Evolutionary conservation across 2,888 invertebrate genomes (phyloP), one percentile per base, ranked within the genome.

Genomic region (Heteromurus nitidus): DNA sequence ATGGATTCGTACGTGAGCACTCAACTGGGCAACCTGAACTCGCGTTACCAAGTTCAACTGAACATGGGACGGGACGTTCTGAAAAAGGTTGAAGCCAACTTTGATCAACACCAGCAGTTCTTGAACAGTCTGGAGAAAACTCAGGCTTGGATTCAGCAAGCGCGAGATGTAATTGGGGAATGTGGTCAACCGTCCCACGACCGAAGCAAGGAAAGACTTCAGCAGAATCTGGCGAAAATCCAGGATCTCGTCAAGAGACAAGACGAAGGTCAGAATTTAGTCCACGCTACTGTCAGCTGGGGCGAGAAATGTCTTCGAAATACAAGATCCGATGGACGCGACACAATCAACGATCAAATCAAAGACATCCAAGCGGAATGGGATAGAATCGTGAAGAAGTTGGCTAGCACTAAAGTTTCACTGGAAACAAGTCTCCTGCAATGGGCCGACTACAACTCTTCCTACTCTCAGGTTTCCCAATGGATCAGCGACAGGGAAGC

Each of bases 381-480:
- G 97, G 96, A 97, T 88, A 92, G 96, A 82, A 91, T 96, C 13
- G 94, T 96, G 0, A 95, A 95, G 90, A 96, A 96, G 89, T 94
- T 97, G 92, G 95, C 95, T 0, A 96, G 95, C 0, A 95, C 95
- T 0, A 97, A 97, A 90, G 96, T 96, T 16, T 94, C 95, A 88
- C 90, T 98, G 44, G 97, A 98, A 89, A 96, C 96, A 0, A 94
- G 94, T 87, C 90, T 97, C 16, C 91, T 97, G 50, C 97, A 98
- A 92, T 98, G 97, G 97, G 96, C 96, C 7, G 96, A 97, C 88
- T 98, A 97, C 89, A 96, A 95, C 88, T 96, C 96, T 73, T 96
- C 96, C 79, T 97, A 96, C 89, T 93, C 94, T 20, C 96, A 97
- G 89, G 90, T 98, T 26, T 95, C 96, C 88, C 95, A 96, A 91